These are phyloP conservation scores for Malurus melanocephalus DNA, from an alignment of 2,113 vertebrate genomes.

Conservation along the genomic window DNA sequence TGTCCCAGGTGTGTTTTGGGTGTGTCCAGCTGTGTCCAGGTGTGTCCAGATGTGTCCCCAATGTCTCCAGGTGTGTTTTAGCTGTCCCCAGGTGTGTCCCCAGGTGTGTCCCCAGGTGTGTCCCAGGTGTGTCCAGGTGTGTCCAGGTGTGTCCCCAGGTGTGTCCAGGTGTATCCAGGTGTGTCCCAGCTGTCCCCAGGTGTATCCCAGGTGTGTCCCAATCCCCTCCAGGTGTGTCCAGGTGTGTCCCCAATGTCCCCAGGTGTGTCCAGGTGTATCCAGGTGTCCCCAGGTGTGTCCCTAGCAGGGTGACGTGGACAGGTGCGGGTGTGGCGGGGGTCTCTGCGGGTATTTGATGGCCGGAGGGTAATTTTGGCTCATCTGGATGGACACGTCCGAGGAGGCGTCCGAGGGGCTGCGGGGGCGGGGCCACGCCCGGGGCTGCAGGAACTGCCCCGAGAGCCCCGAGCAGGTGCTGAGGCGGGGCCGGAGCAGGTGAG, in stretches of 20 bases:
- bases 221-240: too few species aligned
- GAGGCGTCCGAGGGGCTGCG: neutral
- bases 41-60: too few species aligned
- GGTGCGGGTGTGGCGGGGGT: neutral
- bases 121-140: too few species aligned
- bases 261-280: too few species aligned
- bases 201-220: neutral
- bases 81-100: too few species aligned
- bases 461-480: neutral
- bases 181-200: too few species aligned
- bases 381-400: neutral
- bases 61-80: too few species aligned
- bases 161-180: too few species aligned
- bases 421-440: neutral
- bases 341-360: neutral
- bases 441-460: neutral
- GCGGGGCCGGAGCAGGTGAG: neutral
- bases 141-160: too few species aligned
- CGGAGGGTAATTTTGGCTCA: neutral
- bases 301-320: neutral
- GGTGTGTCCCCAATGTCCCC: neutral
- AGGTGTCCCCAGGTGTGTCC: neutral
- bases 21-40: too few species aligned
- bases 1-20: too few species aligned
- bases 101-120: too few species aligned